Conservation (phyloP, 2,113 vertebrate genomes). For the Neolamprologus falcicula region DNA sequence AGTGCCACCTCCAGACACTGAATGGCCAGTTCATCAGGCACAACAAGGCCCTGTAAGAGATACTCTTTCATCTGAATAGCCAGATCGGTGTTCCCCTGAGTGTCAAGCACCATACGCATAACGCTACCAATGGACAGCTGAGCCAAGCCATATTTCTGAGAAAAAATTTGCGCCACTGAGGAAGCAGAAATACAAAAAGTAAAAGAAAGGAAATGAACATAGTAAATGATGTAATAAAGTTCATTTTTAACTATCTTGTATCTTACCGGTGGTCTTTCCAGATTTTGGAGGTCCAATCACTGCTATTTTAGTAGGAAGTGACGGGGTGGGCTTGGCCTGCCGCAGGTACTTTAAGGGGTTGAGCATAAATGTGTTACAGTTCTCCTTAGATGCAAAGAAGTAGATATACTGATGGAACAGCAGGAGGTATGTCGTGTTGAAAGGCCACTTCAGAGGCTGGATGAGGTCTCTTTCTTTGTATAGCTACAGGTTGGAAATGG, state of each 20-base stretch:
- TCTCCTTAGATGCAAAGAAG: conserved; percentile 85
- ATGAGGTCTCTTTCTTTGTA: conserved; percentile 80
- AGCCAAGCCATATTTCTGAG: conserved; percentile 74
- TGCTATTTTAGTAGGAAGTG: conserved; percentile 80
- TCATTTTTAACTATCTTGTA: background rate
- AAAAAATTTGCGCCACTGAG: conserved; percentile 82
- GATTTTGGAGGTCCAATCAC: conserved; percentile 88
- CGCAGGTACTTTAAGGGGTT: conserved; percentile 88
- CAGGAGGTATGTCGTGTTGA: conserved; percentile 69
- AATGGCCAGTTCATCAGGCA: conserved; percentile 83
- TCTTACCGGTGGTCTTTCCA: conserved; percentile 88
- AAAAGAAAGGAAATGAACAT: background rate
- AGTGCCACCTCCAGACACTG: conserved; percentile 81
- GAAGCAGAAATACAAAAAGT: background rate
- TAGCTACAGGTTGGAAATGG: conserved; percentile 43
- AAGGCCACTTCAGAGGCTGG: conserved; percentile 70
- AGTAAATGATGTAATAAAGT: background rate
- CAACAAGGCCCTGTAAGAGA: conserved; percentile 75
- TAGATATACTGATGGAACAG: conserved; percentile 87
- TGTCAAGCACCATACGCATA: conserved; percentile 70
- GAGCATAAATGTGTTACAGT: conserved; percentile 79
- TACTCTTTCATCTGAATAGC: conserved; percentile 68
- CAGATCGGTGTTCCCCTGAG: conserved; percentile 71
- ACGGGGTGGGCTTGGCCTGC: conserved; percentile 76
- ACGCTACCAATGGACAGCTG: conserved; percentile 77